Base-by-base conservation (phyloP, 2,797 vertebrate genomes). In the Morus bassanus region DNA sequence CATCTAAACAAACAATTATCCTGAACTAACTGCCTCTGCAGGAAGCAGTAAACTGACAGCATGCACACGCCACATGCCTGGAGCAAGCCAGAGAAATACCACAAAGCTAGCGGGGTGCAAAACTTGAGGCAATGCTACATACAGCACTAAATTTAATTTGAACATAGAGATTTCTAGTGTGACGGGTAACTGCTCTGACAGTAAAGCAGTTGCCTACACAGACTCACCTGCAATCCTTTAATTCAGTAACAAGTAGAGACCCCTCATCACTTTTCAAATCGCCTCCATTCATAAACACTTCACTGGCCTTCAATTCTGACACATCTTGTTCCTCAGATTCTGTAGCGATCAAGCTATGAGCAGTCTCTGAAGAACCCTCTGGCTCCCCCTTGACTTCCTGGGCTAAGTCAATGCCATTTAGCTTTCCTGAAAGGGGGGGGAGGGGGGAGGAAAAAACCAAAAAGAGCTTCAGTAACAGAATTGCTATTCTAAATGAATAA, bases 151-250 rank as follows among this genome's bases (percentile, higher is more conserved):
- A 85, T 21, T 77, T 17, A 37, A 90, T 45, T 82, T 61, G 39
- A 83, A 85, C 24, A 53, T 0, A 30, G 45, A 53, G 14, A 61
- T 50, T 69, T 59, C 61, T 51, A 19, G 4, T 8, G n/a, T 9
- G 57, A 72, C 0, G 7, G 30, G 1, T 28, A 45, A 63, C 28
- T n/a, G 70, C 70, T 82, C 60, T 57, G 39, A 63, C 25, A 67
- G 75, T 6, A n/a, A 51, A 91, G 30, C 39, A 93, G 45, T 33
- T 61, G 48, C 56, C 54, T 57, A 41, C 13, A 67, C 22, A 81
- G 65, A 92, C 98, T 84, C 97, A 99, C 99, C 98, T 98, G 72
- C 96, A 96, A 82, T 98, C 97, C 94, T 97, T 97, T 10, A 93
- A 88, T 61, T 98, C 93, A 69, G 77, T 37, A 27, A 86, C 97